Percentiles rank a stretch among this genome's conserved stretches.
These are phyloP conservation scores for Neolamprologus longior DNA, from an alignment of 2,113 vertebrate genomes.

Conservation along the genomic window DNA sequence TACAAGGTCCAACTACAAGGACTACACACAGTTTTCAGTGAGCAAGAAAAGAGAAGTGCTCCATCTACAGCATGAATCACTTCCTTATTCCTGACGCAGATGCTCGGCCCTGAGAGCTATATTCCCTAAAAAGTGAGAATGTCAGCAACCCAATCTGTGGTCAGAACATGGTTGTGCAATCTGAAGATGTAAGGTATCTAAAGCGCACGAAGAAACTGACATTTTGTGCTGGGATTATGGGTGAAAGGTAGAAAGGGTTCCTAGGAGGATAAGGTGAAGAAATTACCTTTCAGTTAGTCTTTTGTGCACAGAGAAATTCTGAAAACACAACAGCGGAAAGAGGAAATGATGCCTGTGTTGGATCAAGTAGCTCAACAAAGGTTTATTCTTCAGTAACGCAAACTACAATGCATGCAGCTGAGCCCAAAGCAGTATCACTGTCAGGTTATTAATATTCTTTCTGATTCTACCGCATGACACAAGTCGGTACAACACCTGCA, in stretches of 20 bases:
- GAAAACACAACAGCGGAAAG: not conserved
- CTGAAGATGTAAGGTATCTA: not conserved
- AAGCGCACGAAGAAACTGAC: not conserved
- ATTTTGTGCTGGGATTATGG: not conserved
- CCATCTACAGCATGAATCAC: conserved; percentile 5
- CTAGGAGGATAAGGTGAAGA: not conserved
- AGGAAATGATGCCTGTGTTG: not conserved
- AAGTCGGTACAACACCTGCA: conserved; percentile 37
- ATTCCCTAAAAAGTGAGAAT: not conserved
- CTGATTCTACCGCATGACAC: not conserved
- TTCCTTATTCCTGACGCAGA: conserved; percentile 57
- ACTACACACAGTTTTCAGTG: not conserved
- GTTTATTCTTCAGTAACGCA: not conserved
- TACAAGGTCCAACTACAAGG: not conserved
- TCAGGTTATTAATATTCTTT: not conserved
- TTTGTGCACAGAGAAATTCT: not conserved
- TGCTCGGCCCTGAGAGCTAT: not conserved
- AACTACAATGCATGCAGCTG: not conserved
- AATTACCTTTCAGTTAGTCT: not conserved
- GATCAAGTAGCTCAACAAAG: not conserved
- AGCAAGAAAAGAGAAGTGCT: conserved; percentile 53
- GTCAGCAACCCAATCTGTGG: not conserved
- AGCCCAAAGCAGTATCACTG: not conserved
- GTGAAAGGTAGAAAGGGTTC: not conserved
- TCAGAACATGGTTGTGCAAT: not conserved